Evolutionary conservation across 2,888 invertebrate species (phyloP), one percentile per base, ranked within the genome.

Genomic region (Leucophenga maculata): DNA sequence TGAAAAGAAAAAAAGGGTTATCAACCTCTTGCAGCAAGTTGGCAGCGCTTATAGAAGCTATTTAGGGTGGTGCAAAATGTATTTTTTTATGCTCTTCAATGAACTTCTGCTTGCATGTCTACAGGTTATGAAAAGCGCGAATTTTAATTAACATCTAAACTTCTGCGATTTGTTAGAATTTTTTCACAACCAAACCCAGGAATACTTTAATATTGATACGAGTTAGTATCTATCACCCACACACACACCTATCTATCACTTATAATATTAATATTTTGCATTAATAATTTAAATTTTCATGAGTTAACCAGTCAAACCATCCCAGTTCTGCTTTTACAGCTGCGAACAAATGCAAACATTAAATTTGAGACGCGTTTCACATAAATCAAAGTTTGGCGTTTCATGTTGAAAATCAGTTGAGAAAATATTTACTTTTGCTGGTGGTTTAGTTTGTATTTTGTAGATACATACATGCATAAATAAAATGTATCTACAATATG

Each of bases 91-190:
- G 39, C 55, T 68, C 59, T 69, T 48, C 26, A 32, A 65, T 46
- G 46, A n/a, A 16, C 14, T 11, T 72, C 72, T 80, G 81, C 75
- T 80, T 75, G 80, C 80, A 81, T 81, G 80, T 80, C 79, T 78
- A 77, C 73, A 65, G 77, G 72, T 72, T 77, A 80, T 77, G 80
- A 75, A 74, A 78, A 67, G 72, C 75, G 72, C 76, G 75, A 76
- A 73, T 60, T 60, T 79, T 80, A 80, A 80, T 80, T 80, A 79
- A 64, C 46, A 64, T 48, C 48, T 64, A 57, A 6, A 3, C 26
- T 39, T 39, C 39, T 6, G 39, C 39, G 11, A 11, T 39, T 39
- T 39, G 39, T 39, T 39, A 11, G 9, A 11, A 39, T 32, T 32
- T 32, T 32, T 6, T 32, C 32, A 39, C 39, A 39, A 39, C 39